phyloP scores from a whole-genome alignment of 35 echinoderm and acorn worm genomes.

The Apostichopus californicus region DNA sequence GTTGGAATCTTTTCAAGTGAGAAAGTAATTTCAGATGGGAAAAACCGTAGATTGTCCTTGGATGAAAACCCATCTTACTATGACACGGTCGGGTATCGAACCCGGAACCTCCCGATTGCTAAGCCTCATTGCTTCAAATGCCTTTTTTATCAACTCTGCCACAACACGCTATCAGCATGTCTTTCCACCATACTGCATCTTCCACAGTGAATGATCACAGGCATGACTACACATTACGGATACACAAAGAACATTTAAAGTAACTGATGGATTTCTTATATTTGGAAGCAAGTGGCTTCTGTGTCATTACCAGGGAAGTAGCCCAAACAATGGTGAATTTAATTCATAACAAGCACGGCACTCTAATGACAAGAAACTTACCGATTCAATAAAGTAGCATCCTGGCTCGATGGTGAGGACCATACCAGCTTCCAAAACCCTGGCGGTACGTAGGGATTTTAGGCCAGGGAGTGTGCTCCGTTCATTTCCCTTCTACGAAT shows the following conservation, averaged over 20 bases:
- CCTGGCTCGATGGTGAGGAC: conserved; percentile 97
- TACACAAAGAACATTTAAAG: too few species aligned
- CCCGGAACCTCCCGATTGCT: too few species aligned
- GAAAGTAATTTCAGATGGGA: too few species aligned
- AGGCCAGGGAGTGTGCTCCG: conserved; percentile 78
- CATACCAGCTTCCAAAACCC: conserved; percentile 78
- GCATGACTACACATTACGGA: too few species aligned
- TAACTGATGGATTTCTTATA: background rate
- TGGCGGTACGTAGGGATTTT: conserved; percentile 70
- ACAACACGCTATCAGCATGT: too few species aligned
- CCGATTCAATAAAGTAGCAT: conserved; percentile 89
- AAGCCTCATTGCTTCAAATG: background rate
- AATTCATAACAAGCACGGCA: background rate
- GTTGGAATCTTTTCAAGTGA: too few species aligned
- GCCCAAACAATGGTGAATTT: background rate
- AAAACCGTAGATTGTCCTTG: too few species aligned
- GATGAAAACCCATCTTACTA: too few species aligned
- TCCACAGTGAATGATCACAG: too few species aligned
- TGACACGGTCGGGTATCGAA: too few species aligned
- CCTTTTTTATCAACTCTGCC: background rate
- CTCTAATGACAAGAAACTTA: conserved; percentile 57
- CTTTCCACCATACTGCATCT: too few species aligned
- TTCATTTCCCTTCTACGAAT: conserved; percentile 62
- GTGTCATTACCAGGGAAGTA: background rate
- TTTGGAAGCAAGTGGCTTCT: background rate